phyloP scores from a whole-genome alignment of 2,888 invertebrate genomes.

The Cancer borealis region DNA sequence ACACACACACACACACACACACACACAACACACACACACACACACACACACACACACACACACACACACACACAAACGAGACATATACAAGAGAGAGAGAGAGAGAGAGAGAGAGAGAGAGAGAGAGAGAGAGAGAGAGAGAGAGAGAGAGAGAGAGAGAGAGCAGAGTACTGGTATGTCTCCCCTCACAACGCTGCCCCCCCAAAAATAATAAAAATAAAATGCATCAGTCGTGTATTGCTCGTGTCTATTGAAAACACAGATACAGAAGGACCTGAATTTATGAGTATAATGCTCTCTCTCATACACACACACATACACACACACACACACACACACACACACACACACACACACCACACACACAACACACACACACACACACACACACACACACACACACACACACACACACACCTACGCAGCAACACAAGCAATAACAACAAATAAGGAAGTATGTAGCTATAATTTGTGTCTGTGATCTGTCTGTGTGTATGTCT shows the following conservation, averaged over 20 bases:
- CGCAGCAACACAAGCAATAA: background rate
- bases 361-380: background rate
- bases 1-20: too few relatives aligned
- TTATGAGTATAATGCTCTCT: background rate
- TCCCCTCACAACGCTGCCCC: background rate
- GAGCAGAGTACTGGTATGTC: background rate
- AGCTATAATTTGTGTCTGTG: background rate
- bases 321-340: background rate
- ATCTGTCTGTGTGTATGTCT: background rate
- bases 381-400: background rate
- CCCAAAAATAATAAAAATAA: background rate
- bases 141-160: background rate
- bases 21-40: too few relatives aligned
- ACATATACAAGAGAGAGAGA: too few relatives aligned
- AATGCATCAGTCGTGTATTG: background rate
- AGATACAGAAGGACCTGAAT: slow-evolving; percentile 1
- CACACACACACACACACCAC: background rate
- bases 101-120: background rate
- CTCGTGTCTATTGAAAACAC: slow-evolving; percentile 7
- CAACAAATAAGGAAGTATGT: background rate
- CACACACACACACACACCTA: background rate
- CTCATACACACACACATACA: too few relatives aligned
- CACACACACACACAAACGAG: too few relatives aligned
- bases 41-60: too few relatives aligned
- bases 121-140: slow-evolving; percentile 14